Conservation (phyloP, 23 tunicate species). For the Ascidia mentula region DNA sequence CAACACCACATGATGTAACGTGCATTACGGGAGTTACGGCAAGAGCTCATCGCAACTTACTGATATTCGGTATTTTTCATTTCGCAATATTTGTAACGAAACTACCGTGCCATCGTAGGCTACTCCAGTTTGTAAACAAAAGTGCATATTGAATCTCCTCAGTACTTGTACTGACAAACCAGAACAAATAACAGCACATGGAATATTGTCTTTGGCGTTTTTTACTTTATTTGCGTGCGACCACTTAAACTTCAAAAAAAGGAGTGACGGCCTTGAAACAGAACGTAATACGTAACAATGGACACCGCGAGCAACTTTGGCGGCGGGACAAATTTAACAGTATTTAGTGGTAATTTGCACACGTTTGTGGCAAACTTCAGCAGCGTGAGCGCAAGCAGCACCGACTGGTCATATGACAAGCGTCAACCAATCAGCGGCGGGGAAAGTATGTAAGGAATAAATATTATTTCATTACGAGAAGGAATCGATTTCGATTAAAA, state of each 20-base stretch:
- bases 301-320: not conserved
- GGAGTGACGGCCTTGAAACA: not conserved
- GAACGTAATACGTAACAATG: not conserved
- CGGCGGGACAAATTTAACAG: slow-evolving; percentile 1
- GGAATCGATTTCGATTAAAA: not conserved
- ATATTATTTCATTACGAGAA: not conserved
- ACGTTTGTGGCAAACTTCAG: slow-evolving; percentile 9
- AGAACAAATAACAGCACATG: too few species aligned
- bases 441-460: not conserved
- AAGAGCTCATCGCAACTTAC: too few species aligned
- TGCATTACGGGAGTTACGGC: too few species aligned
- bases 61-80: too few species aligned
- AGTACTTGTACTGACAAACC: too few species aligned
- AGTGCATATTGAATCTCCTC: too few species aligned
- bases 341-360: too few species aligned
- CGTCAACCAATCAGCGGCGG: slow-evolving; percentile 6
- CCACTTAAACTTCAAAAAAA: not conserved
- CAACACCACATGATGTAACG: too few species aligned
- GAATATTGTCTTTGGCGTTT: not conserved
- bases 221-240: slow-evolving; percentile 1
- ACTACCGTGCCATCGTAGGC: too few species aligned
- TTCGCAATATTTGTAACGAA: too few species aligned
- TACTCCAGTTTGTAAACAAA: too few species aligned
- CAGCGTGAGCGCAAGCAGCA: slow-evolving; percentile 3
- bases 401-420: not conserved